Percentiles rank a stretch among this genome's conserved stretches.
Evolutionary conservation across 1,140 invertebrate genomes (phyloP).

Genomic region (Danaus melanippus): DNA sequence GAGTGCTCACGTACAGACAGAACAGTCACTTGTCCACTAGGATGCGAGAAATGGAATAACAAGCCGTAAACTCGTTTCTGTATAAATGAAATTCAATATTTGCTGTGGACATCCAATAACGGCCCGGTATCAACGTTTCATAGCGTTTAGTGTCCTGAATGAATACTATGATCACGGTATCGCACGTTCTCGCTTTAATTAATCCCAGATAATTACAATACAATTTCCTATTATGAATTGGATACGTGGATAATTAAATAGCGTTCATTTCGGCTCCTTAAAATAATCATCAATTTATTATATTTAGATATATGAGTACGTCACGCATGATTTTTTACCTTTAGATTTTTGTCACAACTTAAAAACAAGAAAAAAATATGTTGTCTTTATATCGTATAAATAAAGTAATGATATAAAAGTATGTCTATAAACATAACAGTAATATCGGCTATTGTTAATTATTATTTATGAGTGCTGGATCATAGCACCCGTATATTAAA

Average conservation of each 20-base stretch:
- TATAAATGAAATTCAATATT: constrained; percentile 48
- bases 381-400: too few species aligned
- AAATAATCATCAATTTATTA: background rate
- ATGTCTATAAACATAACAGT: too few species aligned
- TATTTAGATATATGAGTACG: background rate
- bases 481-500: too few species aligned
- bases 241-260: background rate
- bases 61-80: constrained; percentile 37
- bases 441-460: too few species aligned
- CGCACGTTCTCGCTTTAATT: constrained; percentile 23
- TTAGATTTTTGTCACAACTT: too few species aligned
- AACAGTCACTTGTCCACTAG: constrained; percentile 16
- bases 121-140: constrained; percentile 24
- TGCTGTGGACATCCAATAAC: constrained; percentile 40
- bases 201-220: constrained; percentile 21
- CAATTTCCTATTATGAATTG: constrained; percentile 8
- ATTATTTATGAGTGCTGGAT: too few species aligned
- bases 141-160: constrained; percentile 24
- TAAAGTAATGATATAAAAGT: too few species aligned
- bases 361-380: too few species aligned
- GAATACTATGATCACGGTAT: constrained; percentile 17
- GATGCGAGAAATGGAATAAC: constrained; percentile 33
- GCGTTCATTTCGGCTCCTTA: background rate
- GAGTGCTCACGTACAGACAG: constrained; percentile 5
- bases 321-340: background rate